Conservation (phyloP, 2,113 vertebrate genomes). For the Dasyornis broadbenti region DNA sequence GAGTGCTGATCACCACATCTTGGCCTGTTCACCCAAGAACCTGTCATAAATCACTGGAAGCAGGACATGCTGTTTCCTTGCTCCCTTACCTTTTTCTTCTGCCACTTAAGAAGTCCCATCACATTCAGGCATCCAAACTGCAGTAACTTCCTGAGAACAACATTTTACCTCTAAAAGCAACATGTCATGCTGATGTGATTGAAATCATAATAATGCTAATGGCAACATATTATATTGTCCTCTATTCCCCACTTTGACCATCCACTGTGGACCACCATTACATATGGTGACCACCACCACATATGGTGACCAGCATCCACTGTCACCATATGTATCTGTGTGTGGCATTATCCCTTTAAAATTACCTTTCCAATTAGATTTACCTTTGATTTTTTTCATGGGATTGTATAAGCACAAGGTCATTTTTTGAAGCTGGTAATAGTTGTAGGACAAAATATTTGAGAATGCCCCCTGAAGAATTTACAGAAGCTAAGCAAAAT, state of each 20-base stretch:
- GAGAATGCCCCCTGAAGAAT: background rate
- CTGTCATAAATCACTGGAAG: background rate
- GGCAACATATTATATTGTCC: fast-evolving
- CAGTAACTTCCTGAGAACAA: background rate
- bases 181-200: background rate
- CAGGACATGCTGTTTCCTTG: background rate
- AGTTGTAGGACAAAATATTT: background rate
- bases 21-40: background rate
- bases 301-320: too few species aligned
- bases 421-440: background rate
- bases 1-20: background rate
- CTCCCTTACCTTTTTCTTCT: background rate
- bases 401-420: background rate
- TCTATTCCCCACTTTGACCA: background rate
- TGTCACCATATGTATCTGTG: too few species aligned
- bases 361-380: background rate
- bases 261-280: too few species aligned
- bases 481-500: background rate
- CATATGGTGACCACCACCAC: too few species aligned
- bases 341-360: background rate
- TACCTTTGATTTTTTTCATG: background rate
- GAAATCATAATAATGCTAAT: background rate
- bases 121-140: background rate
- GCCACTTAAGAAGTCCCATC: background rate
- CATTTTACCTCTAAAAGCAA: background rate